Evolutionary conservation across 2,113 vertebrate genomes (phyloP), one percentile per base, ranked within the genome.

Genomic region (Heterotilapia buettikoferi): DNA sequence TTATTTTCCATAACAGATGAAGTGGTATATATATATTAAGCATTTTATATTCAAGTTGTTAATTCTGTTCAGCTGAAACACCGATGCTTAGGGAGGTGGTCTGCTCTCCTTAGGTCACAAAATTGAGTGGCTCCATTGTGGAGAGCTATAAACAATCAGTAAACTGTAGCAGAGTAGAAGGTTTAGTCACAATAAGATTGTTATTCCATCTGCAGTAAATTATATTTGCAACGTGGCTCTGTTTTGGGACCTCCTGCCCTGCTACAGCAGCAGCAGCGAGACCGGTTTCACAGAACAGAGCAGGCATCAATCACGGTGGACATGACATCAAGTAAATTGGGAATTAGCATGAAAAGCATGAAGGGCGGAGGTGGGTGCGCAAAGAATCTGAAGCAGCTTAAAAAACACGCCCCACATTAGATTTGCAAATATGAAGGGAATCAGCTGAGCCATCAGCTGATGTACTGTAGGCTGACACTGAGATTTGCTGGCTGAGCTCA

Each of bases 21-120:
- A 43, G 38, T 21, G 2, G 2, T 21, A 1, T n/a, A 1, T 36
- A 3, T 10, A n/a, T n/a, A 6, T 54, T 0, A 19, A 36, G 31
- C 59, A n/a, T 63, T 66, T 66, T 0, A 36, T 38, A 38, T 66
- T 66, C 6, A 3, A 66, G 18, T 36, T 36, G 18, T 66, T 13
- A 7, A 36, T 66, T 33, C 33, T 66, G 31, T 66, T 66, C 61
- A 66, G 18, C n/a, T 66, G 61, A 38, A 66, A 38, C 33, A 38
- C 33, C 0, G 19, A 66, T 66, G 33, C 33, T 66, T 66, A 36
- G 61, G 61, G 33, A 66, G 33, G 10, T 66, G 61, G 33, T 66
- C 61, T 66, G 61, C 33, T 66, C 61, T 66, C 61, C 61, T 66
- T 38, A 13, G 19, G 33, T 66, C 19, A 38, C 61, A 38, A 66